phyloP scores from a whole-genome alignment of 2,888 invertebrate genomes.

The Herminia tarsipennalis region DNA sequence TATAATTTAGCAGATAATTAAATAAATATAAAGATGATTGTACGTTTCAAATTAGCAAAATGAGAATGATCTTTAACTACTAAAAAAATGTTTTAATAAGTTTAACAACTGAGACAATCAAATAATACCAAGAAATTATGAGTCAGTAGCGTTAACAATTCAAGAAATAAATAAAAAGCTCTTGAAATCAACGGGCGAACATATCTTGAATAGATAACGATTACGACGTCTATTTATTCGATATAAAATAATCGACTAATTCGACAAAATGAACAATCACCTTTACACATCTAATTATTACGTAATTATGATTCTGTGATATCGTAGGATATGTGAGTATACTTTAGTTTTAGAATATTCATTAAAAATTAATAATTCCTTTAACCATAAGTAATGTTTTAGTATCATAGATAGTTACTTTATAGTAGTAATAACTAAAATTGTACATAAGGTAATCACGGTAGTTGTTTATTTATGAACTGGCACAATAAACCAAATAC shows the following conservation, averaged over 20 bases:
- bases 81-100: no score
- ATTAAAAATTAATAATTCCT: slow-evolving; percentile 32
- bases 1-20: slow-evolving; percentile 11
- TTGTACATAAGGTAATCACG: slow-evolving; percentile 47
- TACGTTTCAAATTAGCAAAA: background rate
- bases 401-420: slow-evolving; percentile 23
- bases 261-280: slow-evolving; percentile 11
- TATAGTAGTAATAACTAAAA: slow-evolving; percentile 22
- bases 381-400: slow-evolving; percentile 17
- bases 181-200: no score
- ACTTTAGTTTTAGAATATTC: slow-evolving; percentile 11
- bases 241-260: background rate
- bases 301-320: slow-evolving; percentile 68
- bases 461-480: slow-evolving; percentile 65
- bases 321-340: slow-evolving; percentile 57
- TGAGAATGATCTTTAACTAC: background rate
- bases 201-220: no score
- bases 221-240: no score
- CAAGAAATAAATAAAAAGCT: no score
- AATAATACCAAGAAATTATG: no score
- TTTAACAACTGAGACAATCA: no score
- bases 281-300: slow-evolving; percentile 16
- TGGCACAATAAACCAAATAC: slow-evolving; percentile 78
- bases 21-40: slow-evolving; percentile 23
- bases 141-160: no score